These are phyloP conservation scores for Leguminivora glycinivorella DNA, from an alignment of 1,140 invertebrate genomes.

Conservation along the genomic window DNA sequence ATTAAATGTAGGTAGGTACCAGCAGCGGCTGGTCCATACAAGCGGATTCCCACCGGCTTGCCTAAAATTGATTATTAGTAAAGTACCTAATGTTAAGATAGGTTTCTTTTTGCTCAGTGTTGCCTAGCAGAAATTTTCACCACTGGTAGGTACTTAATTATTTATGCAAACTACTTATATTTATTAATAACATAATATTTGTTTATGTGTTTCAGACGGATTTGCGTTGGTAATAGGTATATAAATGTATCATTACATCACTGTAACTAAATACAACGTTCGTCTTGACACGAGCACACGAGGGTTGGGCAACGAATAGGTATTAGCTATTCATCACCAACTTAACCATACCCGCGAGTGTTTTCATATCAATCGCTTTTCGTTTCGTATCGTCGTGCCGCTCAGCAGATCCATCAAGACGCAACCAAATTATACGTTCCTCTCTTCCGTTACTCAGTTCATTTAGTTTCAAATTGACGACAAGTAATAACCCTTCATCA, in stretches of 20 bases:
- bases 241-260: neutral
- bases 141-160: no score
- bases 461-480: conserved; percentile 59
- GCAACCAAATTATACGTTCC: conserved; percentile 63
- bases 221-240: no score
- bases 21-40: no score
- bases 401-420: conserved; percentile 45
- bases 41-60: no score
- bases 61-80: no score
- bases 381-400: conserved; percentile 31
- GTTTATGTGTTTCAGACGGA: no score
- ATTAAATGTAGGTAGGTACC: no score
- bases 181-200: no score
- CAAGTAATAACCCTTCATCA: conserved; percentile 63
- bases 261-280: neutral
- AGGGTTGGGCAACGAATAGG: conserved; percentile 25
- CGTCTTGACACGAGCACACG: neutral
- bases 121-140: no score
- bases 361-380: conserved; percentile 44
- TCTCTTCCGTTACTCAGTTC: conserved; percentile 53
- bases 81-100: no score
- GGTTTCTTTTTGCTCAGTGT: no score
- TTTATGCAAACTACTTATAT: no score
- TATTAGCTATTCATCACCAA: conserved; percentile 48
- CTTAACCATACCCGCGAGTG: conserved; percentile 42